Evolutionary conservation across 2,888 invertebrate genomes (phyloP).

Genomic region (Eumerus sabulonum): DNA sequence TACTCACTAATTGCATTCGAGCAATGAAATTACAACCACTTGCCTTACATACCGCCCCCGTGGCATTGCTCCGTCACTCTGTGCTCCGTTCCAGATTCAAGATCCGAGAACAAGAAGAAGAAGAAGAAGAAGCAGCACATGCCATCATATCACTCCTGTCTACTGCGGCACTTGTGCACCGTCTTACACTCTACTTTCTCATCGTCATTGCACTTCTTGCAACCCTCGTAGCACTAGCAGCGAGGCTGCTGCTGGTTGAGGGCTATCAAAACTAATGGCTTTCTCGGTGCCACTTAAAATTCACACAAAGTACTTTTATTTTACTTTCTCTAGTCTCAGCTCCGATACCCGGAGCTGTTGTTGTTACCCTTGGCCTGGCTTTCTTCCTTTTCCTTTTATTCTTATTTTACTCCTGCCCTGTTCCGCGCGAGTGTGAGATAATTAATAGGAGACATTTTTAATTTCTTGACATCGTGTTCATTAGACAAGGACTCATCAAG

Average conservation of each 20-base stretch:
- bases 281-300: conserved; percentile 56
- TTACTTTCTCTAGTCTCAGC: conserved; percentile 17
- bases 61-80: conserved; percentile 20
- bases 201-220: conserved; percentile 21
- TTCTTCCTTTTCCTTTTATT: conserved; percentile 7
- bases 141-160: conserved; percentile 12
- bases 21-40: conserved; percentile 61
- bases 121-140: conserved; percentile 25
- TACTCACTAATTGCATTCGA: conserved; percentile 61
- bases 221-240: background rate
- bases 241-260: too few relatives aligned
- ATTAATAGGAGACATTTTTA: conserved; percentile 37
- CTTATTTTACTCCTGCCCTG: conserved; percentile 21
- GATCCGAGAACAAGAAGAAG: conserved; percentile 14
- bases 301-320: conserved; percentile 56
- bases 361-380: too few relatives aligned
- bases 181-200: conserved; percentile 33
- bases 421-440: conserved; percentile 12
- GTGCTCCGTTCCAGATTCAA: too few relatives aligned
- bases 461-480: conserved; percentile 42
- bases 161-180: conserved; percentile 5
- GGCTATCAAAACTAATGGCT: conserved; percentile 56
- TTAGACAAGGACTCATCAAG: conserved; percentile 22
- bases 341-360: too few relatives aligned
- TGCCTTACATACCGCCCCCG: background rate